phyloP scores from a whole-genome alignment of 2,113 vertebrate species.

The Ginglymostoma cirratum region DNA sequence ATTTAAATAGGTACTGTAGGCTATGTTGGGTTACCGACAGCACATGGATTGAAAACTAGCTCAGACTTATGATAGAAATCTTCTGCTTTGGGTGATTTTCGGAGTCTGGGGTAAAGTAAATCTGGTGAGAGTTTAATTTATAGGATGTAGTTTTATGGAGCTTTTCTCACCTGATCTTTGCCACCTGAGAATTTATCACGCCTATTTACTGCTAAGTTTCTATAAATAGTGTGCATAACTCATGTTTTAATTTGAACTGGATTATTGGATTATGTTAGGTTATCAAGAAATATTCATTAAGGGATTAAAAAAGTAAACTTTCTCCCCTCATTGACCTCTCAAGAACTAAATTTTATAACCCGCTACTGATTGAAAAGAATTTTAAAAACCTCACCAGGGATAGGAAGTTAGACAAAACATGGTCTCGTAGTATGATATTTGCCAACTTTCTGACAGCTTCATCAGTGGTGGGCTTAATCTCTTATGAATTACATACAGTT shows the following conservation, averaged over 20 bases:
- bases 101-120: background rate
- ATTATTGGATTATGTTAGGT: background rate
- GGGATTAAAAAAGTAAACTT: background rate
- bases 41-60: background rate
- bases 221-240: background rate
- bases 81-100: background rate
- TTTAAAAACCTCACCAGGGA: constrained; percentile 27
- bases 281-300: constrained; percentile 6
- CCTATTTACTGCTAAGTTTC: background rate
- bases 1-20: background rate
- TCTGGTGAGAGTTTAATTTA: background rate
- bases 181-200: background rate
- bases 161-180: background rate
- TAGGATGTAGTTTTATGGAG: background rate
- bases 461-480: constrained; percentile 34
- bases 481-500: constrained; percentile 27
- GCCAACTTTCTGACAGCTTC: constrained; percentile 33
- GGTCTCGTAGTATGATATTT: constrained; percentile 7
- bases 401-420: constrained; percentile 36
- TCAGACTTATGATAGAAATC: background rate
- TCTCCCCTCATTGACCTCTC: background rate
- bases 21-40: background rate
- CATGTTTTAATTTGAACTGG: background rate
- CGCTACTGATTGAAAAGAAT: constrained; percentile 16
- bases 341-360: background rate